Base-by-base conservation (phyloP, 2,888 invertebrate species). In the Patella ulyssiponensis region DNA sequence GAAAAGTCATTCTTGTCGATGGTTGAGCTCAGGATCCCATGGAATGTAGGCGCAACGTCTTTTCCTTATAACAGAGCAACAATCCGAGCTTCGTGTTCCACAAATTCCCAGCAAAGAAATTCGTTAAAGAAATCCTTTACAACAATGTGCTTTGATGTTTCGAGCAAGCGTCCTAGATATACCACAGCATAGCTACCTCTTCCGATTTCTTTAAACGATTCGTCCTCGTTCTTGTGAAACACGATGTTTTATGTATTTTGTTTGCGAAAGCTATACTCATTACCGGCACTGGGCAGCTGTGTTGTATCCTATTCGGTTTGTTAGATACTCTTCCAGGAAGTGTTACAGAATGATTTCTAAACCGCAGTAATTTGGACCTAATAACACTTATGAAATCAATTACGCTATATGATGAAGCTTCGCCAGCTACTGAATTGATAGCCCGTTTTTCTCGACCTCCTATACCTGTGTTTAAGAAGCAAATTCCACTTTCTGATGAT, bases 1-100 rank as follows among this genome's bases (percentile, higher is more conserved):
- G 79, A 80, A 71, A 77, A 82, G 56, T 80, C 77, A 53, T 78
- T 77, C 12, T 73, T 71, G 33, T 75, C 72, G 51, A 77, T 77
- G 17, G 20, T n/a, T 64, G 64, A 23, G 1, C 1, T 74, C 12
- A 64, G 23, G 27, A 82, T 72, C 2, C 81, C 81, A 71, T 80
- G 80, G 52, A 82, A 80, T 51, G 76, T 75, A 4, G 81, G 81
- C 15, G 80, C 80, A 33, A 82, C 77, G 3, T 80, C 79, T 5
- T 80, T 80, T 14, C 77, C 81, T 71, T 82, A 77, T 17, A 82
- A 73, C 69, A 79, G 80, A 74, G 76, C 71, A 20, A 82, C 52
- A 76, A 82, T 80, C 51, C 80, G 54, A 51, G 81, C 81, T 53
- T 82, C 81, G 72, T 79, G 81, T 69, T 80, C 78, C 20, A 82